Percentiles rank a stretch among this genome's conserved stretches.
These are phyloP conservation scores for Polydesmus complanatus DNA, from an alignment of 2,888 invertebrate species.

Conservation along the genomic window DNA sequence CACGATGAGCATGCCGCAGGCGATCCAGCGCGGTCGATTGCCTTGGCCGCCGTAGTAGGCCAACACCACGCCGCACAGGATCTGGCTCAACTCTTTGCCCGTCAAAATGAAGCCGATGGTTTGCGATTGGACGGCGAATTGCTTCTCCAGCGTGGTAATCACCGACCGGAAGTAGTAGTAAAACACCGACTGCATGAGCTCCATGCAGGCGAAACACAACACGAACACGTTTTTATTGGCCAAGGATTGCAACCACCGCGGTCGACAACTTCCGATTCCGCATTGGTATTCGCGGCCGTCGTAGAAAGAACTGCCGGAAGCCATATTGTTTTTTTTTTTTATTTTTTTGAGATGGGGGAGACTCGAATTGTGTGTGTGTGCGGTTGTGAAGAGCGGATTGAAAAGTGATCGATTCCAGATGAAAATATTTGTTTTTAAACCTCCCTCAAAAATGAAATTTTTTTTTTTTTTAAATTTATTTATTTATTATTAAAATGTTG, in stretches of 20 bases:
- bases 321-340: too few relatives aligned
- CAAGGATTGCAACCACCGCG: slow-evolving; percentile 3
- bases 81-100: slow-evolving; percentile 11
- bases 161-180: slow-evolving; percentile 5
- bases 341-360: too few relatives aligned
- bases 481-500: too few relatives aligned
- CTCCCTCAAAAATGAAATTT: too few relatives aligned
- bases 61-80: slow-evolving; percentile 5
- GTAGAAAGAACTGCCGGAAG: too few relatives aligned
- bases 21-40: slow-evolving; percentile 10
- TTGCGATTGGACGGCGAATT: slow-evolving; percentile 6
- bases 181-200: slow-evolving; percentile 4
- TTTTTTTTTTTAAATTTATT: too few relatives aligned
- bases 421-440: too few relatives aligned
- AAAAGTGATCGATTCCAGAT: too few relatives aligned
- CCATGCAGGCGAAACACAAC: slow-evolving; percentile 4
- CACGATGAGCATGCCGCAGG: slow-evolving; percentile 8
- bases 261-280: slow-evolving; percentile 4
- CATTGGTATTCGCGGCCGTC: background rate
- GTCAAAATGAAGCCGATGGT: slow-evolving; percentile 8
- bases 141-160: slow-evolving; percentile 7
- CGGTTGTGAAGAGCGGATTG: too few relatives aligned
- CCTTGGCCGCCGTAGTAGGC: slow-evolving; percentile 6
- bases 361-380: too few relatives aligned
- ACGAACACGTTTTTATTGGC: slow-evolving; percentile 9